Percentiles rank a stretch among this genome's conserved stretches.
These are phyloP conservation scores for Arctocebus calabarensis DNA, from an alignment of 2,797 vertebrate genomes.

Conservation along the genomic window DNA sequence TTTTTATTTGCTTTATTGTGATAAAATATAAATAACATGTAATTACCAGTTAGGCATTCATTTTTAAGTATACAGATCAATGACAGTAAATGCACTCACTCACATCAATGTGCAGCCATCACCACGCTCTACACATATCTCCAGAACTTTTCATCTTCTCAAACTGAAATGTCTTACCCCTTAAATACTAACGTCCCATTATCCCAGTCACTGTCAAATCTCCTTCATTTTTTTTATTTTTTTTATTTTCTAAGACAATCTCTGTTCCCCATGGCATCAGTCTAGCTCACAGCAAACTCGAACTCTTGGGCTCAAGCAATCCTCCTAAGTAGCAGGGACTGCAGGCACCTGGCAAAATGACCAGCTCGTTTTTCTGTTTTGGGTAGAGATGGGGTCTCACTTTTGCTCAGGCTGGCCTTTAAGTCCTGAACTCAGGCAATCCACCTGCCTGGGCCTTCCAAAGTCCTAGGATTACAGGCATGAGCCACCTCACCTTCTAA, in stretches of 20 bases:
- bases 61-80: neutral
- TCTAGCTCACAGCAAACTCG: too few species aligned
- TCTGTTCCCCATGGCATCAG: too few species aligned
- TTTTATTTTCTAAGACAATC: too few species aligned
- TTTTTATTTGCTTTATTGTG: neutral
- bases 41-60: neutral
- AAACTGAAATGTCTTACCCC: neutral
- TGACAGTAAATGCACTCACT: neutral
- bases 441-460: too few species aligned
- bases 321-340: too few species aligned
- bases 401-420: too few species aligned
- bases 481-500: neutral
- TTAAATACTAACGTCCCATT: neutral
- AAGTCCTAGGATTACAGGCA: too few species aligned
- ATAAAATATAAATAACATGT: neutral
- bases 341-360: too few species aligned
- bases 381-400: too few species aligned
- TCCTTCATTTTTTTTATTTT: neutral
- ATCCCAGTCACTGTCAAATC: neutral
- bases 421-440: too few species aligned
- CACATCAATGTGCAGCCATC: neutral
- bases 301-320: too few species aligned
- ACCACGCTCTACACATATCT: neutral
- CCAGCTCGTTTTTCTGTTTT: too few species aligned
- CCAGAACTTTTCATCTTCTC: neutral